phyloP scores from a whole-genome alignment of 1,140 invertebrate species.

The Eubasilissa regina region DNA sequence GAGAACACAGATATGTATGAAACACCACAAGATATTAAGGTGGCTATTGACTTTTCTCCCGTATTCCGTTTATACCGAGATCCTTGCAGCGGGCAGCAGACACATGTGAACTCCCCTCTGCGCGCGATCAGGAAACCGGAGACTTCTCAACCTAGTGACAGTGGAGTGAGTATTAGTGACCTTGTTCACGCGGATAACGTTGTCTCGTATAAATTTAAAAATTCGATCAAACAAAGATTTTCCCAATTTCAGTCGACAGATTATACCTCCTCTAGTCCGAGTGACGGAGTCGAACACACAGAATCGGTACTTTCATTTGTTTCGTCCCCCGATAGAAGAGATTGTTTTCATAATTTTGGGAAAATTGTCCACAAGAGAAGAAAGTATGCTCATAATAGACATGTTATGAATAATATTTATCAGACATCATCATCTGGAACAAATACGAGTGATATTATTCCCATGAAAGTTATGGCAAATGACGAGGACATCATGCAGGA shows the following conservation, averaged over 20 bases:
- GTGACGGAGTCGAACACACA: conserved; percentile 58
- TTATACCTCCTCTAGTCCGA: conserved; percentile 54
- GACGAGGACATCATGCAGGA: no score
- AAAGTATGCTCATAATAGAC: conserved; percentile 45
- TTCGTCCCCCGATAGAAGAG: conserved; percentile 62
- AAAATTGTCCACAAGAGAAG: conserved; percentile 55
- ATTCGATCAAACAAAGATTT: conserved; percentile 93
- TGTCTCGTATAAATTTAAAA: conserved; percentile 93
- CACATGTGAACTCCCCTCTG: conserved; percentile 9
- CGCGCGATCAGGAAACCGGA: conserved; percentile 52
- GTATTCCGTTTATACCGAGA: conserved; percentile 26
- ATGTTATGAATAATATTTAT: conserved; percentile 38
- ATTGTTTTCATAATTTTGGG: conserved; percentile 60
- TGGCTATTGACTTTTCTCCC: conserved; percentile 11
- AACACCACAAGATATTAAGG: conserved; percentile 33
- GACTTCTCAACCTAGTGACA: conserved; percentile 39
- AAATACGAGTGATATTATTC: conserved; percentile 49
- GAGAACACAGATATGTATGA: background rate
- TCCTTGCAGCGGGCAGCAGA: background rate
- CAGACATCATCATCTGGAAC: conserved; percentile 50
- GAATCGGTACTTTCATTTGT: conserved; percentile 22
- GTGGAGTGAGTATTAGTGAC: conserved; percentile 59
- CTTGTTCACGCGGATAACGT: conserved; percentile 68
- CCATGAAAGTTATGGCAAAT: conserved; percentile 36
- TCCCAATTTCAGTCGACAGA: conserved; percentile 63